phyloP scores from a whole-genome alignment of 2,797 vertebrate species.

The Podarcis siculus region DNA sequence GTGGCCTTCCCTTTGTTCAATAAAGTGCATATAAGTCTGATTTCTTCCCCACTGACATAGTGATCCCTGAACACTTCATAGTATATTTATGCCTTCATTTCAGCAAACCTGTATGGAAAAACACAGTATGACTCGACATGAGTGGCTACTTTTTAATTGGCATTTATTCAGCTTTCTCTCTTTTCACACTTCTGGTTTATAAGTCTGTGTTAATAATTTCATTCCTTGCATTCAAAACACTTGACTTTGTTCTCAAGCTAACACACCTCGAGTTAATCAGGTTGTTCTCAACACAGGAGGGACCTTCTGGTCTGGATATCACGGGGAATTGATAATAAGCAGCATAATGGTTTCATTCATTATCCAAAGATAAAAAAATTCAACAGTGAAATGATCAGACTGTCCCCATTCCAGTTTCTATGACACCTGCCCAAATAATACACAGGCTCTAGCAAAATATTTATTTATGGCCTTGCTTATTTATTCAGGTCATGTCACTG shows the following conservation, averaged over 20 bases:
- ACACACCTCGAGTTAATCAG: conserved; percentile 17
- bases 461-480: background rate
- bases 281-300: background rate
- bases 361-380: background rate
- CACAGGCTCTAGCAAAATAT: background rate
- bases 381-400: rapidly evolving
- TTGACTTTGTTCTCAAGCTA: conserved; percentile 8
- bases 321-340: conserved; percentile 12
- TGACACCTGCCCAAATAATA: background rate
- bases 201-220: conserved; percentile 15
- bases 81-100: background rate
- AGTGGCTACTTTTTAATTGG: conserved; percentile 22
- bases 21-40: rapidly evolving
- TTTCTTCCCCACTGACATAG: rapidly evolving
- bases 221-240: conserved; percentile 23
- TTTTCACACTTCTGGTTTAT: conserved; percentile 5
- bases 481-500: background rate
- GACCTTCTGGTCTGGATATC: background rate
- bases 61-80: rapidly evolving
- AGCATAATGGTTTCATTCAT: conserved; percentile 8
- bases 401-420: background rate
- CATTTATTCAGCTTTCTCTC: conserved; percentile 1
- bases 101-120: background rate
- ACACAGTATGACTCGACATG: background rate
- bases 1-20: background rate